Evolutionary conservation across 2,797 vertebrate species (phyloP).

Genomic region (Rhinogobio ventralis): DNA sequence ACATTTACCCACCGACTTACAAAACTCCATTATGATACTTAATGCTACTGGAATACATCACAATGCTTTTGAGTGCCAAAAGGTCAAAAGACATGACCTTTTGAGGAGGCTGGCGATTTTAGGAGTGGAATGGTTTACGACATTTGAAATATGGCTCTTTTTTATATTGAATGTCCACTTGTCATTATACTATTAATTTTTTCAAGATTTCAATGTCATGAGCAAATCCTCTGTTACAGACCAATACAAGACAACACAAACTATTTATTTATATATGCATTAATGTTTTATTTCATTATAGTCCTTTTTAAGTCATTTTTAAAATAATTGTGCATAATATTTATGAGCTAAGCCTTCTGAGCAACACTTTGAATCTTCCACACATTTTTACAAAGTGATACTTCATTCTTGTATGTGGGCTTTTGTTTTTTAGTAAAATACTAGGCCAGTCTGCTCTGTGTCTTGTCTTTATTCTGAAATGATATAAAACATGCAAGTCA

Average conservation of each 20-base stretch:
- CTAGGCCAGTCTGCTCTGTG: neutral
- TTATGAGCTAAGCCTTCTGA: neutral
- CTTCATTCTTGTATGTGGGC: neutral
- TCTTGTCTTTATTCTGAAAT: conserved; percentile 7
- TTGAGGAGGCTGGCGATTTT: neutral
- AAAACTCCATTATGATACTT: neutral
- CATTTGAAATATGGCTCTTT: neutral
- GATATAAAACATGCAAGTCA: conserved; percentile 23
- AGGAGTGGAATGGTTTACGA: neutral
- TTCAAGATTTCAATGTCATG: neutral
- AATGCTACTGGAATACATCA: neutral
- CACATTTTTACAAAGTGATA: neutral
- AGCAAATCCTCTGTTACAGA: neutral
- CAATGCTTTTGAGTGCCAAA: neutral
- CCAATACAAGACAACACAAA: neutral
- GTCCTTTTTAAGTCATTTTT: neutral
- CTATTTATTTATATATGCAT: neutral
- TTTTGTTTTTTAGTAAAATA: neutral
- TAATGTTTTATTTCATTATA: neutral
- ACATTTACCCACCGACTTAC: neutral
- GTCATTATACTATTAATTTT: too few relatives aligned
- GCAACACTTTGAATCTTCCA: neutral
- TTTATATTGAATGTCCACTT: neutral
- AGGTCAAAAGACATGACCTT: neutral
- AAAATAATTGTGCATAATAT: neutral